These are phyloP conservation scores for Ctenomys sociabilis DNA, from an alignment of 2,113 vertebrate species.

Conservation along the genomic window DNA sequence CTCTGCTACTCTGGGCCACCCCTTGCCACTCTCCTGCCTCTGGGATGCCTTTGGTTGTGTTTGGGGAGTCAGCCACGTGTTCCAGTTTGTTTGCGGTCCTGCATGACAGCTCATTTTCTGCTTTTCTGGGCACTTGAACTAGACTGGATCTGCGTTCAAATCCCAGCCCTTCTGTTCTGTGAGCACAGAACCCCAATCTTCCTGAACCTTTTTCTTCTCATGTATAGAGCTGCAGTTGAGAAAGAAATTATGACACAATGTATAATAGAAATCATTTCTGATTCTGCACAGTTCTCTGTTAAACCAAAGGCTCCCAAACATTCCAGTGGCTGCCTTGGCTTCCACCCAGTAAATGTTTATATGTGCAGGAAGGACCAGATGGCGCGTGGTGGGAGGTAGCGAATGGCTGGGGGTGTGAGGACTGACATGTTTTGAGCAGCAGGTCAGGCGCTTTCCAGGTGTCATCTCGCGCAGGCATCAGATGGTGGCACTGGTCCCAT, in stretches of 20 bases:
- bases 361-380: background rate
- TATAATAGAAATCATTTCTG: background rate
- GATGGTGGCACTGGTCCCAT: background rate
- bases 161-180: background rate
- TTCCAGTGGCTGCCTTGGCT: background rate
- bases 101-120: background rate
- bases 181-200: background rate
- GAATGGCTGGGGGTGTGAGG: background rate
- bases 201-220: background rate
- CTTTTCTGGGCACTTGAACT: background rate
- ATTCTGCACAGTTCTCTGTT: background rate
- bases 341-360: background rate
- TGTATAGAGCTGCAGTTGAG: background rate
- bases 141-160: background rate
- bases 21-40: background rate
- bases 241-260: background rate
- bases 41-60: background rate
- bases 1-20: no score
- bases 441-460: background rate
- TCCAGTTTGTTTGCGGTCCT: background rate
- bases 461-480: rapidly evolving
- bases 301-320: background rate
- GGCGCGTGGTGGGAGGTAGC: background rate
- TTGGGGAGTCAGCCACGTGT: background rate
- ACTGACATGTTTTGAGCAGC: background rate